phyloP scores from a whole-genome alignment of 2,888 invertebrate species.

The Electrophaes corylata region DNA sequence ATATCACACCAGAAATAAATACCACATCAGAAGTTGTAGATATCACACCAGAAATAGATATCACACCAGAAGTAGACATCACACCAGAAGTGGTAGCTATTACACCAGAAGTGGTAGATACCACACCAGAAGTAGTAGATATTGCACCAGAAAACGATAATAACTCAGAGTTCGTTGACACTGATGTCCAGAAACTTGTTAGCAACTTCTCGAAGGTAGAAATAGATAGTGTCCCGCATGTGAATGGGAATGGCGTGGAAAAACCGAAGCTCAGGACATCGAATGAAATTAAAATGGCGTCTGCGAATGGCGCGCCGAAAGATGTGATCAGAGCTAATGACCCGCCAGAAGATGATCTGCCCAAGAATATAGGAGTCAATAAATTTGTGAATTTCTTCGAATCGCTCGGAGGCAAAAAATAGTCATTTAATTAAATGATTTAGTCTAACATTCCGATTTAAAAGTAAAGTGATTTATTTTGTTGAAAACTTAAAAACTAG shows the following conservation, averaged over 20 bases:
- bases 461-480: no score
- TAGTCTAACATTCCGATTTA: constrained; percentile 10
- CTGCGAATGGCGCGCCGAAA: constrained; percentile 63
- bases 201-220: constrained; percentile 15
- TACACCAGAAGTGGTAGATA: constrained; percentile 20
- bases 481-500: no score
- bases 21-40: constrained; percentile 5
- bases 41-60: constrained; percentile 3
- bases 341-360: constrained; percentile 76
- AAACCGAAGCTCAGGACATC: constrained; percentile 60
- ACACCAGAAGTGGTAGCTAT: constrained; percentile 16
- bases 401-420: constrained; percentile 77
- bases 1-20: neutral
- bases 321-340: constrained; percentile 78
- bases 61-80: neutral
- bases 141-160: constrained; percentile 18
- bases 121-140: constrained; percentile 17
- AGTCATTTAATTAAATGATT: constrained; percentile 33
- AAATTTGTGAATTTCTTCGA: constrained; percentile 81
- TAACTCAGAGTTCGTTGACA: neutral
- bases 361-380: constrained; percentile 79
- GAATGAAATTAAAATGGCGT: constrained; percentile 76
- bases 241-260: constrained; percentile 53
- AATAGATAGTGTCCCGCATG: constrained; percentile 26
- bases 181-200: constrained; percentile 12